Percentiles rank a stretch among this genome's conserved stretches.
Conservation (phyloP, 2,888 invertebrate genomes). For the Tetragnatha montana region DNA sequence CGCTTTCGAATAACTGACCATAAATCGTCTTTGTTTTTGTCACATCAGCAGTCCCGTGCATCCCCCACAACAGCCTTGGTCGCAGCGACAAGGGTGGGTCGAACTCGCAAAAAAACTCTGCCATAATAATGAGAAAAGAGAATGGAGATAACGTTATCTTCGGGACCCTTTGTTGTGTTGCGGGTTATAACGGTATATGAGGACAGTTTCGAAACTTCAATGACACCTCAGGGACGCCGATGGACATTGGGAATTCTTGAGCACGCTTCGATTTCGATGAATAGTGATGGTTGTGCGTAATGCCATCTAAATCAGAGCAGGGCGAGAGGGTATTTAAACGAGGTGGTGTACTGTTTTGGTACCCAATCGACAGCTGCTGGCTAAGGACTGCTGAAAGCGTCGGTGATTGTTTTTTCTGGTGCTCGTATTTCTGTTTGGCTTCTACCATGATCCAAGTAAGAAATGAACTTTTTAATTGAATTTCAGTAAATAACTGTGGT, state of each 20-base stretch:
- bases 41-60: background rate
- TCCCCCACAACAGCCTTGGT: slow-evolving; percentile 39
- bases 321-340: slow-evolving; percentile 27
- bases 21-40: slow-evolving; percentile 8
- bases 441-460: slow-evolving; percentile 45
- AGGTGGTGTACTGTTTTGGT: background rate
- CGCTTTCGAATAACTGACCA: background rate
- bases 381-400: background rate
- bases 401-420: background rate
- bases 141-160: slow-evolving; percentile 34
- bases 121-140: slow-evolving; percentile 15
- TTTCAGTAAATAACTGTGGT: too few species aligned
- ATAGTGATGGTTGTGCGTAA: slow-evolving; percentile 12
- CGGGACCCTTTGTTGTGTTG: slow-evolving; percentile 8
- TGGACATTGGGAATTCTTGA: slow-evolving; percentile 34
- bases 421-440: background rate
- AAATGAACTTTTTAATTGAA: background rate
- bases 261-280: slow-evolving; percentile 23
- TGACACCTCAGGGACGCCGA: slow-evolving; percentile 49
- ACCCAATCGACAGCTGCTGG: background rate
- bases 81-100: slow-evolving; percentile 19
- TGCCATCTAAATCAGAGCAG: slow-evolving; percentile 16
- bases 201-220: slow-evolving; percentile 32
- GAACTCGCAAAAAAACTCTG: background rate
- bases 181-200: slow-evolving; percentile 16